phyloP scores from a whole-genome alignment of 2,888 invertebrate genomes.

The Portevinia maculata region DNA sequence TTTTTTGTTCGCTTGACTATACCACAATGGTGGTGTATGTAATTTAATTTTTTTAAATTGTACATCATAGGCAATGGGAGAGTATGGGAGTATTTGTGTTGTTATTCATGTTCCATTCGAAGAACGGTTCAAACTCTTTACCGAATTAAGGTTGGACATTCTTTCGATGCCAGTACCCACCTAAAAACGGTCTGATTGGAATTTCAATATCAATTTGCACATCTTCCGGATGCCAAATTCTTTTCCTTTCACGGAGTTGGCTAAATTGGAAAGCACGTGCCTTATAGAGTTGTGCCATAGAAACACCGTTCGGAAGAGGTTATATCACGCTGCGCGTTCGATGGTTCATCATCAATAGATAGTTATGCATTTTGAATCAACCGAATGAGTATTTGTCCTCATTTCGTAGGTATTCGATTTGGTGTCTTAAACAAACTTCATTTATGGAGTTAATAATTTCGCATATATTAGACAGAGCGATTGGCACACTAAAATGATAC shows the following conservation, averaged over 20 bases:
- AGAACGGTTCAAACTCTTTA: constrained; percentile 66
- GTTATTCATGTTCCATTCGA: constrained; percentile 42
- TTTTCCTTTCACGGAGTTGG: neutral
- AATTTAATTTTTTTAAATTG: constrained; percentile 67
- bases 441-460: too few species aligned
- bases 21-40: constrained; percentile 58
- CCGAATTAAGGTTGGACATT: constrained; percentile 50
- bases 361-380: neutral
- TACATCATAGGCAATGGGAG: constrained; percentile 44
- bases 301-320: constrained; percentile 28
- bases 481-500: too few species aligned
- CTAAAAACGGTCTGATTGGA: constrained; percentile 28
- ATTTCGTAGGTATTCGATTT: too few species aligned
- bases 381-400: neutral
- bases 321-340: too few species aligned
- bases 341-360: too few species aligned
- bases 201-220: constrained; percentile 61
- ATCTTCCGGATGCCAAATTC: constrained; percentile 58
- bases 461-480: too few species aligned
- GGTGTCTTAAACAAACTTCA: too few species aligned
- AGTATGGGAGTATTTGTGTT: constrained; percentile 15
- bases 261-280: neutral
- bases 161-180: constrained; percentile 4
- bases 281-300: constrained; percentile 12
- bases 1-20: constrained; percentile 53